Conservation (phyloP, 2,888 invertebrate species). For the Caenorhabditis auriculariae region DNA sequence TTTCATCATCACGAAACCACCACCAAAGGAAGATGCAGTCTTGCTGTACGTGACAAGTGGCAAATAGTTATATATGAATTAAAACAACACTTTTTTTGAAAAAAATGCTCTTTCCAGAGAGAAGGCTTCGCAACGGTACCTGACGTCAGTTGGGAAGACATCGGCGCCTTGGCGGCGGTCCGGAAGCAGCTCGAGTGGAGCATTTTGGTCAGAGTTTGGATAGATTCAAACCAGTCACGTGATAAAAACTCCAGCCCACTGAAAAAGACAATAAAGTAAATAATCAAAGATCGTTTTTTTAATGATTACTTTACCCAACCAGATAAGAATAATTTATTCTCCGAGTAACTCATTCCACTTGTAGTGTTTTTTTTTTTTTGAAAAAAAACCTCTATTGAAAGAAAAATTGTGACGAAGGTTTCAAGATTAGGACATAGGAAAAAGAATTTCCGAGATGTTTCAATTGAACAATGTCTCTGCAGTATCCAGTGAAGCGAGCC, state of each 20-base stretch:
- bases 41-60: conserved; percentile 71
- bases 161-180: conserved; percentile 86
- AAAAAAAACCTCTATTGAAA: no score
- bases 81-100: no score
- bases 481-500: conserved; percentile 86
- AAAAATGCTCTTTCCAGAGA: conserved; percentile 84
- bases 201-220: conserved; percentile 68
- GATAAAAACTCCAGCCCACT: background rate
- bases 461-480: conserved; percentile 16
- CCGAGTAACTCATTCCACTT: no score
- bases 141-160: conserved; percentile 92
- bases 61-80: conserved; percentile 73
- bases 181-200: conserved; percentile 86
- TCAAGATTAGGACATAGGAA: no score
- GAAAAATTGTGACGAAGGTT: no score
- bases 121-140: conserved; percentile 98
- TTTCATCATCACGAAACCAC: conserved; percentile 10
- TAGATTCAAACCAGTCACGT: background rate
- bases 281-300: no score
- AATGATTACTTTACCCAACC: no score
- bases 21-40: background rate
- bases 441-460: no score
- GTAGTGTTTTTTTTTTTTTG: no score
- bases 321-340: no score
- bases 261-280: no score